Evolutionary conservation across 2,888 invertebrate species (phyloP).

Genomic region (Parochlus steinenii): DNA sequence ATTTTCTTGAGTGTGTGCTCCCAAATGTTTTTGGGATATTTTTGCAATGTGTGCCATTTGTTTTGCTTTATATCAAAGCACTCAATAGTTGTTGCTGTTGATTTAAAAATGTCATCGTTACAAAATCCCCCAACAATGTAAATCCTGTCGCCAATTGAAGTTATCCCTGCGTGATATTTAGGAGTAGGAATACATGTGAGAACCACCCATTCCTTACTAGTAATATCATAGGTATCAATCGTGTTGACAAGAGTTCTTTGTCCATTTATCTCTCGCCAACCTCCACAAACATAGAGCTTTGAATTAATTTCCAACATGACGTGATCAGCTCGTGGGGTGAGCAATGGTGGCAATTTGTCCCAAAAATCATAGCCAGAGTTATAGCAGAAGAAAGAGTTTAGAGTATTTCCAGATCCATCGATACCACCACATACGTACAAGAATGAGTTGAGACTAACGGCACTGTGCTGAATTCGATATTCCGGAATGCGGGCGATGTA

Average conservation of each 20-base stretch:
- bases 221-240: slow-evolving; percentile 45
- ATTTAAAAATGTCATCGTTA: slow-evolving; percentile 45
- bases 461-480: slow-evolving; percentile 43
- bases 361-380: slow-evolving; percentile 35
- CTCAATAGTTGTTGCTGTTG: slow-evolving; percentile 47
- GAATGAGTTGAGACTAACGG: slow-evolving; percentile 27
- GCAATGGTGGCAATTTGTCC: slow-evolving; percentile 36
- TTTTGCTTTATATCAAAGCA: slow-evolving; percentile 43
- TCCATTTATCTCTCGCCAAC: slow-evolving; percentile 42
- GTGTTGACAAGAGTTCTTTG: slow-evolving; percentile 38
- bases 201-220: slow-evolving; percentile 39
- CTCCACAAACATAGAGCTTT: slow-evolving; percentile 45
- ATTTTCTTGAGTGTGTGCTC: slow-evolving; percentile 50
- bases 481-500: slow-evolving; percentile 37
- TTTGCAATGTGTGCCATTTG: slow-evolving; percentile 42
- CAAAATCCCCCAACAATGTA: slow-evolving; percentile 54
- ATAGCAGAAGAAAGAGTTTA: slow-evolving; percentile 35
- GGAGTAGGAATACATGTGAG: slow-evolving; percentile 46
- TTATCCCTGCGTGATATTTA: slow-evolving; percentile 49
- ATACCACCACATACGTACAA: slow-evolving; percentile 29
- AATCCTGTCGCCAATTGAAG: slow-evolving; percentile 40
- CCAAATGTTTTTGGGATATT: slow-evolving; percentile 52
- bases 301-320: slow-evolving; percentile 40
- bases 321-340: slow-evolving; percentile 46
- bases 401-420: slow-evolving; percentile 26